Evolutionary conservation across 2,888 invertebrate species (phyloP), one percentile per base, ranked within the genome.

Genomic region (Corbicula japonica): DNA sequence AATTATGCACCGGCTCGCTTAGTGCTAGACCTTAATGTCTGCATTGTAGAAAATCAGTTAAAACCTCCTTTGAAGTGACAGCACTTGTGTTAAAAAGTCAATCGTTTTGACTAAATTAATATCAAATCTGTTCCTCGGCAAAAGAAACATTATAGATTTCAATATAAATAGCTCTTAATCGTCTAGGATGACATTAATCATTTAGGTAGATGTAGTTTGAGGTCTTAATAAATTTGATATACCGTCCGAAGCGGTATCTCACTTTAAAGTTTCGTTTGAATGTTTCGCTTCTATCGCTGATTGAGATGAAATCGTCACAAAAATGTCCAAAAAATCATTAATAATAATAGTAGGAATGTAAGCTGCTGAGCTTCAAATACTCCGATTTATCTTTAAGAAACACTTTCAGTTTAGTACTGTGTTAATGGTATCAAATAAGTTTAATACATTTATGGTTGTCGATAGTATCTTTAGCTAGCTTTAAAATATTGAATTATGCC

Each of bases 1-100:
- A 56, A 54, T 54, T 41, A 38, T 23, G 8, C 10, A 34, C 21
- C 21, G 18, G 23, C 38, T 23, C 52, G 2, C 28, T 69, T 34
- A 46, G 60, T 44, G 30, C 38, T 35, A n/a, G n/a, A n/a, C 30
- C 58, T 60, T 60, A 60, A 60, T 66, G 38, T 62, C 26, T 68
- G 68, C 61, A 75, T 60, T 61, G 58, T 56, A 26, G 46, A 18
- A 66, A 71, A 61, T 70, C 60, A 70, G 44, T 56, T 54, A 35
- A 32, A 21, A 1, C n/a, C 23, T 23, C 63, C 62, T 78, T 78
- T 78, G 77, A 78, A 38, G 68, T 78, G 77, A 78, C 77, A 78
- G 41, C 48, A 46, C 15, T 44, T 65, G 32, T 56, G 62, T 56
- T 72, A 68, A 46, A 18, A 23, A 44, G 48, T 56, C 62, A 69